phyloP scores from a whole-genome alignment of 2,113 vertebrate genomes.

The rat (Rattus norvegicus) region DNA sequence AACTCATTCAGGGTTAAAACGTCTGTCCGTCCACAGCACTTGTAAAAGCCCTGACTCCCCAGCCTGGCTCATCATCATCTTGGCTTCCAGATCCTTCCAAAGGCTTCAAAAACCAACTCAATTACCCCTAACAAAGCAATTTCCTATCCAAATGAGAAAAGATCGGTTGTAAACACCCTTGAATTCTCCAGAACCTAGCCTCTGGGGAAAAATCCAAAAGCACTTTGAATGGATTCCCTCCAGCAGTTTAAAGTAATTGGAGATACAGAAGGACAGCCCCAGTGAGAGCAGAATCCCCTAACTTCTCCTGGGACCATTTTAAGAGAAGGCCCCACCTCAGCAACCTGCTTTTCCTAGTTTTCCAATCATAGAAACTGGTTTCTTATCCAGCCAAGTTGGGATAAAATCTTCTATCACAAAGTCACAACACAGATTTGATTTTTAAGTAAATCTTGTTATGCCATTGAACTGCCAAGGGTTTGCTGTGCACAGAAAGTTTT shows the following conservation, averaged over 20 bases:
- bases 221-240: not conserved
- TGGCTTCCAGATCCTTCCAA: conserved; percentile 42
- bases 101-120: not conserved
- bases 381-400: not conserved
- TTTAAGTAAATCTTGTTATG: conserved; percentile 50
- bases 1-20: not conserved
- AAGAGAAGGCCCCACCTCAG: not conserved
- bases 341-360: conserved; percentile 15
- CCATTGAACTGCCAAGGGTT: not conserved
- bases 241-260: not conserved
- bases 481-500: conserved; percentile 35
- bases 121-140: conserved; percentile 41
- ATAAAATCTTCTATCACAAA: conserved; percentile 46
- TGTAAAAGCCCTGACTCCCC: not conserved
- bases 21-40: conserved; percentile 7
- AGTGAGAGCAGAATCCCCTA: not conserved
- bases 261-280: not conserved
- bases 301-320: not conserved
- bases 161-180: conserved; percentile 20
- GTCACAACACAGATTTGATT: conserved; percentile 19
- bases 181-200: not conserved
- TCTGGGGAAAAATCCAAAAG: not conserved
- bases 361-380: conserved; percentile 50
- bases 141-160: conserved; percentile 37
- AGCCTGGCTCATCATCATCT: conserved; percentile 7